Conservation (phyloP, 2,888 invertebrate species). For the Boloria euphrosyne region DNA sequence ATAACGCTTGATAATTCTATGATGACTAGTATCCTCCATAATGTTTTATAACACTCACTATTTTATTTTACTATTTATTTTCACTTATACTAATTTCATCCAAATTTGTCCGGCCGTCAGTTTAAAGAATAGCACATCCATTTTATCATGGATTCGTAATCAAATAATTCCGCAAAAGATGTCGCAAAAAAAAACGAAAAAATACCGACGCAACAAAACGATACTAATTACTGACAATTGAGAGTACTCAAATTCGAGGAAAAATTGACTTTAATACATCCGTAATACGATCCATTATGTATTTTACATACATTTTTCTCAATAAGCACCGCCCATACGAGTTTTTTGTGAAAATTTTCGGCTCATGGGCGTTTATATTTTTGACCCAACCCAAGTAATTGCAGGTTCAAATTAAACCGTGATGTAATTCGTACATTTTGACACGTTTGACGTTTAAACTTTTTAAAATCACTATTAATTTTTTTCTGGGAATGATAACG, state of each 20-base stretch:
- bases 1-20: too few species aligned
- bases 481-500: not conserved
- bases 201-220: conserved; percentile 56
- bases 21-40: too few species aligned
- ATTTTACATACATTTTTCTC: conserved; percentile 1
- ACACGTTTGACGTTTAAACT: conserved; percentile 13
- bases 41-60: too few species aligned
- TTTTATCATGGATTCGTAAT: conserved; percentile 10
- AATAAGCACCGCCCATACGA: conserved; percentile 28
- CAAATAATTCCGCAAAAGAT: conserved; percentile 43
- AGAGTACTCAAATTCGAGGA: conserved; percentile 33
- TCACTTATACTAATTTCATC: too few species aligned
- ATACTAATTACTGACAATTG: conserved; percentile 56
- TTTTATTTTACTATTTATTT: too few species aligned
- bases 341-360: conserved; percentile 36
- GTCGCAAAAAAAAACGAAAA: conserved; percentile 49
- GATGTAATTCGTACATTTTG: conserved; percentile 25
- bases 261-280: not conserved
- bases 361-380: conserved; percentile 32
- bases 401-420: conserved; percentile 28
- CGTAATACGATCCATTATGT: not conserved
- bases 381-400: conserved; percentile 36
- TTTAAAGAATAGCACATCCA: conserved; percentile 20
- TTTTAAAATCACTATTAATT: not conserved
- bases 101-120: not conserved